Percentiles rank a stretch among this genome's conserved stretches.
Conservation (phyloP, 2,797 vertebrate genomes). For the Steatocranus sp. region DNA sequence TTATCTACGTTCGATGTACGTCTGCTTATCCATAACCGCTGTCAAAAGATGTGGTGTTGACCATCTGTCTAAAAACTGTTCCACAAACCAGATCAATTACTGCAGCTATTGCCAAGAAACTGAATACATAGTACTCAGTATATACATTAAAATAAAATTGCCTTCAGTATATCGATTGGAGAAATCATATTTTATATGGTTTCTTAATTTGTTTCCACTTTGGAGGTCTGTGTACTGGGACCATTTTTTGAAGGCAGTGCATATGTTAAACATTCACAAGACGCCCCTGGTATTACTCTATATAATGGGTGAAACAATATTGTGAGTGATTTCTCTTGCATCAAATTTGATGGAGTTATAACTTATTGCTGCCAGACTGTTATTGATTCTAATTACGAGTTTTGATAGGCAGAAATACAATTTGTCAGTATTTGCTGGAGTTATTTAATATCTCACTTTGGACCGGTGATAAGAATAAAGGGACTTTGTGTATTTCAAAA, state of each 20-base stretch:
- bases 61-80: neutral
- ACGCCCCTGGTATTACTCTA: neutral
- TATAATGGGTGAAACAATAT: neutral
- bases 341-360: neutral
- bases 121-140: neutral
- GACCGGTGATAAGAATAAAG: neutral
- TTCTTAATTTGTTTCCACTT: neutral
- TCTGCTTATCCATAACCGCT: neutral
- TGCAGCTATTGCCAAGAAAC: neutral
- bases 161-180: neutral
- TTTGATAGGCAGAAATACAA: neutral
- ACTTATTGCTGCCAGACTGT: neutral
- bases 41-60: neutral
- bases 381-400: neutral
- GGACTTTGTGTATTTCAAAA: neutral
- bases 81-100: neutral
- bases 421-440: neutral
- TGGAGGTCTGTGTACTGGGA: neutral
- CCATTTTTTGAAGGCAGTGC: neutral
- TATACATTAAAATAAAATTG: neutral
- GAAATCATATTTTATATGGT: neutral
- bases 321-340: neutral
- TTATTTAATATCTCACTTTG: neutral
- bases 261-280: neutral
- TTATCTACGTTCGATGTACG: accelerated